Conservation (phyloP, 2,888 invertebrate genomes). For the Himalopsyche tibetana region DNA sequence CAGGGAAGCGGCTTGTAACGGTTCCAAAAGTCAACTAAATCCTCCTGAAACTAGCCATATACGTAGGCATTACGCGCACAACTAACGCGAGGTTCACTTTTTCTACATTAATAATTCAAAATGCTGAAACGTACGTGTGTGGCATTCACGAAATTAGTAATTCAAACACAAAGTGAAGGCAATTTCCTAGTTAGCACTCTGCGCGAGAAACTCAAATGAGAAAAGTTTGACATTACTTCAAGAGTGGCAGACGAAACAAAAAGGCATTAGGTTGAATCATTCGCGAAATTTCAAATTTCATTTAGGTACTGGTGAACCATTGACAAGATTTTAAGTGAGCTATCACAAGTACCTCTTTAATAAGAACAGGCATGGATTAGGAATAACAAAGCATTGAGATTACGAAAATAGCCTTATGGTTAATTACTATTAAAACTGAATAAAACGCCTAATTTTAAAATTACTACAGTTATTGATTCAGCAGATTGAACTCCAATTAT, state of each 20-base stretch:
- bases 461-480: too few species aligned
- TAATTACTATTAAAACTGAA: too few species aligned
- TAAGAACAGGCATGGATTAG: too few species aligned
- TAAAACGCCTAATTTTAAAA: too few species aligned
- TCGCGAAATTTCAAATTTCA: slow-evolving; percentile 23
- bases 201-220: slow-evolving; percentile 34
- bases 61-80: not conserved
- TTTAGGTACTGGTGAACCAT: slow-evolving; percentile 23
- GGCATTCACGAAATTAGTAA: slow-evolving; percentile 29
- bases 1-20: too few species aligned
- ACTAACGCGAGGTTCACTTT: not conserved
- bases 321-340: slow-evolving; percentile 14
- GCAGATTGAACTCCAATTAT: too few species aligned
- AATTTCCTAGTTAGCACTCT: slow-evolving; percentile 34
- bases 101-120: slow-evolving; percentile 25
- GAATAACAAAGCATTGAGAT: too few species aligned
- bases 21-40: slow-evolving; percentile 1
- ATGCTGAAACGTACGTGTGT: slow-evolving; percentile 26
- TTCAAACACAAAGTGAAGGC: slow-evolving; percentile 34
- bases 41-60: not conserved
- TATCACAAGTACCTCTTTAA: not conserved
- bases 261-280: slow-evolving; percentile 30
- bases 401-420: too few species aligned
- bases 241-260: slow-evolving; percentile 27
- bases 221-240: slow-evolving; percentile 27